Percentiles rank a stretch among this genome's conserved stretches.
These are phyloP conservation scores for Dendrocopos noguchii DNA, from an alignment of 2,113 vertebrate genomes.

Conservation along the genomic window DNA sequence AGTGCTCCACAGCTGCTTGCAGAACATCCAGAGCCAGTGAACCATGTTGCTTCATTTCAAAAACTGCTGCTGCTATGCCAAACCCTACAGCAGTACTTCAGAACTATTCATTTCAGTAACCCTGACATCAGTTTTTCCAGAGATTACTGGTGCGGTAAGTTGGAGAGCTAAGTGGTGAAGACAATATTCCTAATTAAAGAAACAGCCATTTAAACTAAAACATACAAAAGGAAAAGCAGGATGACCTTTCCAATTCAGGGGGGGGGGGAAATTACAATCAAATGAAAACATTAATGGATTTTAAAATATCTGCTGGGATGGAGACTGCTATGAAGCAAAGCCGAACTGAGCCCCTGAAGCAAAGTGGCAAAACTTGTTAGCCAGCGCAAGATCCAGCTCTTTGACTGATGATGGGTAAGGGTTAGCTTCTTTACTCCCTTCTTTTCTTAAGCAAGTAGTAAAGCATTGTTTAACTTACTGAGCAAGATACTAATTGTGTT, in stretches of 20 bases:
- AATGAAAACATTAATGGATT: background rate
- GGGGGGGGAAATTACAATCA: background rate
- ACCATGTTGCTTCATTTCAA: background rate
- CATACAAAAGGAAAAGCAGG: background rate
- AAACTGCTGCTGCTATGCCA: background rate
- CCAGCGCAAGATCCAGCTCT: background rate
- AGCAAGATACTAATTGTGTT: background rate
- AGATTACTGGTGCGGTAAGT: background rate
- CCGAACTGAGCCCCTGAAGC: background rate
- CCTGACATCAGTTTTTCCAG: slow-evolving; percentile 39
- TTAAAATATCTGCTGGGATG: background rate
- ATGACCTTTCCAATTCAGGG: background rate
- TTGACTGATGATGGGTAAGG: background rate
- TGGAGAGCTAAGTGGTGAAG: background rate
- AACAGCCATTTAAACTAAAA: slow-evolving; percentile 27
- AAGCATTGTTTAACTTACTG: background rate
- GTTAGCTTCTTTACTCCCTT: background rate
- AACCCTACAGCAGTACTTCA: background rate
- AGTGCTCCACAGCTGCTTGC: background rate
- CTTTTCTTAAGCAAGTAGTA: background rate
- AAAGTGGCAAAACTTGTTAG: background rate
- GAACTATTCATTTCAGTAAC: slow-evolving; percentile 6
- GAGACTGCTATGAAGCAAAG: background rate
- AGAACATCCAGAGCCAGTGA: background rate
- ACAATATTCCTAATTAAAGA: slow-evolving; percentile 11